These are phyloP conservation scores for Microplitis demolitor DNA, from an alignment of 1,140 invertebrate genomes.

Conservation along the genomic window DNA sequence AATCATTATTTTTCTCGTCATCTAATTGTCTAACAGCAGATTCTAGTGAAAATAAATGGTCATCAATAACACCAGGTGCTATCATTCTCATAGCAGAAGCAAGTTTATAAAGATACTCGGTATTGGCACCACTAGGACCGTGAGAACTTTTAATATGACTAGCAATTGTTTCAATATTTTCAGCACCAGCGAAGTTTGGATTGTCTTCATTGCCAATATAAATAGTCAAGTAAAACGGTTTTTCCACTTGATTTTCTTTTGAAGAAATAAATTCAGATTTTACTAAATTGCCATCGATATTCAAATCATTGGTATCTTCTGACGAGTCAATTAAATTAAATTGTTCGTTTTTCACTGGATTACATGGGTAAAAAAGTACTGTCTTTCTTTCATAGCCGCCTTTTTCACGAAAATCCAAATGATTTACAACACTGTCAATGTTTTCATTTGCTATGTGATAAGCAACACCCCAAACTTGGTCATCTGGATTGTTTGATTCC, in stretches of 20 bases:
- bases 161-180: conserved; percentile 78
- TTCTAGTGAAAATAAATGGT: conserved; percentile 81
- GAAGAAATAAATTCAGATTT: background rate
- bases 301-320: background rate
- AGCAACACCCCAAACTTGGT: conserved; percentile 86
- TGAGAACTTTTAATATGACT: conserved; percentile 72
- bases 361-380: conserved; percentile 73
- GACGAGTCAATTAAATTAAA: conserved; percentile 20
- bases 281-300: background rate
- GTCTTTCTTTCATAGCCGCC: conserved; percentile 79
- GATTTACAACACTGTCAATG: conserved; percentile 72
- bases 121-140: conserved; percentile 86
- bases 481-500: conserved; percentile 66
- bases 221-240: conserved; percentile 75
- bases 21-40: conserved; percentile 60
- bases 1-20: background rate
- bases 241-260: conserved; percentile 30
- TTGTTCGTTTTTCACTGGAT: conserved; percentile 37
- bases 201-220: conserved; percentile 84
- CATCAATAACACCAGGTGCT: conserved; percentile 71
- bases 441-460: conserved; percentile 81
- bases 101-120: conserved; percentile 87
- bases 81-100: conserved; percentile 78
- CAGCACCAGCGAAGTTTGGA: conserved; percentile 76
- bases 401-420: conserved; percentile 89